Base-by-base conservation (phyloP, 2,113 vertebrate genomes). In the Oreochromis tanganicae region DNA sequence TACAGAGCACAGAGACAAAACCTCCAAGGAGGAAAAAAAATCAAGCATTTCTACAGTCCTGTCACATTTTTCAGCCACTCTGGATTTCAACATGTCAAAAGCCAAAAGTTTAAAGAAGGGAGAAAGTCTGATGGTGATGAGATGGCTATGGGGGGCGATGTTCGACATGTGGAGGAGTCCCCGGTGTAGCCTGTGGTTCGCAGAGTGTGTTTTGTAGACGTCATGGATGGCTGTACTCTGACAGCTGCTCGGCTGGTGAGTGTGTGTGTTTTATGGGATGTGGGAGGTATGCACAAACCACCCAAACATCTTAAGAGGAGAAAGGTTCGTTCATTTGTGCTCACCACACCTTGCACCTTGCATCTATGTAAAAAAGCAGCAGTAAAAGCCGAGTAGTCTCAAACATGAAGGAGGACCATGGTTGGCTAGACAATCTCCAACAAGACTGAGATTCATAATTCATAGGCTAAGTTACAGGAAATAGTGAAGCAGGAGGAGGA, bases 391-490 rank as follows among this genome's bases (percentile, higher is more conserved):
- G 80, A 81, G 13, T 24, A n/a, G 61, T 84, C 29, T 50, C 10
- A 79, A 34, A 1, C 14, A 85, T 43, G 84, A 92, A 90, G 88
- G 61, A 88, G 80, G 78, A 82, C 75, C 61, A 19, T 50, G 59
- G 87, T 56, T 90, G 75, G 81, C 86, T 86, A 84, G 80, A 87
- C 87, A 93, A 87, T 92, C 84, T 94, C 79, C 91, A 87, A 90
- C 90, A 90, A 87, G 88, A 82, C 84, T 93, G 78, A 93, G 84
- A 95, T 96, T 90, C 84, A 95, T 95, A 93, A 96, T 95, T 95
- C 88, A 96, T 94, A 90, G 57, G 43, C 87, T 55, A 82, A 89
- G 87, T 91, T 94, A 91, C 91, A 90, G 90, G 85, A 94, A 95
- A 95, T 89, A 91, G 79, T 89, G 88, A 91, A 75, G 88, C 78